phyloP scores from a whole-genome alignment of 1,140 invertebrate genomes.

The Ectropis grisescens region DNA sequence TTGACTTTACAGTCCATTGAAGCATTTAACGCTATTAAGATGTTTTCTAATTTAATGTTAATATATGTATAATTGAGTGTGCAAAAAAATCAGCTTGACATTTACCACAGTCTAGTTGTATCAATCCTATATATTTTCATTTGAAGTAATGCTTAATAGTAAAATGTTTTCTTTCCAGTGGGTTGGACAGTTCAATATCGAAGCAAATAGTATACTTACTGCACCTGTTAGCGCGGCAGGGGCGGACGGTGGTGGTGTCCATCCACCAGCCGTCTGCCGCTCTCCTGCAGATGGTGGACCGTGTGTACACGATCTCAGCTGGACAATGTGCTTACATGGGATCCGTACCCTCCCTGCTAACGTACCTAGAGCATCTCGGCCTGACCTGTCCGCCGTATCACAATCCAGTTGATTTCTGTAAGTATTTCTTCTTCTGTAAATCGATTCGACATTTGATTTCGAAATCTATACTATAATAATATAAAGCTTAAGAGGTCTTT shows the following conservation, averaged over 20 bases:
- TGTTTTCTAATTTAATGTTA: too few relatives aligned
- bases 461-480: conserved; percentile 1
- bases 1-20: too few relatives aligned
- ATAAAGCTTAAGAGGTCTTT: too few relatives aligned
- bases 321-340: conserved; percentile 90
- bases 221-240: conserved; percentile 86
- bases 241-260: conserved; percentile 91
- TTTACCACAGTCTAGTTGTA: too few relatives aligned
- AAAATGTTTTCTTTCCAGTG: too few relatives aligned
- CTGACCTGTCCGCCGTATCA: conserved; percentile 89
- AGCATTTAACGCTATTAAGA: too few relatives aligned
- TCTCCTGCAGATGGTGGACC: conserved; percentile 92
- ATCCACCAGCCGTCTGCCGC: conserved; percentile 94
- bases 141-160: too few relatives aligned
- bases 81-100: too few relatives aligned
- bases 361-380: conserved; percentile 80
- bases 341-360: conserved; percentile 77
- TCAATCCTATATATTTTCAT: too few relatives aligned
- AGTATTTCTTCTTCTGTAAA: conserved; percentile 43
- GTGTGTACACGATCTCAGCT: conserved; percentile 85
- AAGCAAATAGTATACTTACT: conserved; percentile 88
- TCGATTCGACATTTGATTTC: conserved; percentile 2
- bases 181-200: conserved; percentile 91
- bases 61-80: too few relatives aligned
- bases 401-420: conserved; percentile 92